These are phyloP conservation scores for Morpho deidamia DNA, from an alignment of 2,888 invertebrate species.

Conservation along the genomic window DNA sequence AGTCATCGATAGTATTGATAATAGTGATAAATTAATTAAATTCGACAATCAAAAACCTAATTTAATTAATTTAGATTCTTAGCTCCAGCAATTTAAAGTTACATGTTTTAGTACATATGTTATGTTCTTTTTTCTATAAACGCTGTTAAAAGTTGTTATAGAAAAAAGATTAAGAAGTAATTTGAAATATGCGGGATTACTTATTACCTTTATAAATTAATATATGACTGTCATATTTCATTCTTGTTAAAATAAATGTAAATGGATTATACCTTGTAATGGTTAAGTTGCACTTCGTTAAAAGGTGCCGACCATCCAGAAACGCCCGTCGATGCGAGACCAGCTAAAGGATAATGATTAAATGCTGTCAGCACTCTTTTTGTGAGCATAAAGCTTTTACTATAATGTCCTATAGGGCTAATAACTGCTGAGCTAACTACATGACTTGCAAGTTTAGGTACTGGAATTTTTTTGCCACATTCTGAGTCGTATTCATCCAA, in stretches of 20 bases:
- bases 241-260: background rate
- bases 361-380: constrained; percentile 83
- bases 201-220: background rate
- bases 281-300: constrained; percentile 81
- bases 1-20: too few species aligned
- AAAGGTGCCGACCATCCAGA: constrained; percentile 78
- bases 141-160: too few species aligned
- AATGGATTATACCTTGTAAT: constrained; percentile 73
- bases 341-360: constrained; percentile 85
- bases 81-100: too few species aligned
- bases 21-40: too few species aligned
- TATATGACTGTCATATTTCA: background rate
- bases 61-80: too few species aligned
- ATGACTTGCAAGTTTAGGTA: constrained; percentile 68
- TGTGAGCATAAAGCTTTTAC: constrained; percentile 85
- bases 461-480: constrained; percentile 44
- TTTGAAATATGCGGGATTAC: too few species aligned
- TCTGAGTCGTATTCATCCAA: constrained; percentile 36
- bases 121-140: too few species aligned
- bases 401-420: constrained; percentile 81
- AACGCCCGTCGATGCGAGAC: constrained; percentile 74
- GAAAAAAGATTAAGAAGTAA: too few species aligned
- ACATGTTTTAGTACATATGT: too few species aligned
- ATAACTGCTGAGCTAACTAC: constrained; percentile 75
- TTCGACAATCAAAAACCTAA: too few species aligned